Evolutionary conservation across 2,113 vertebrate genomes (phyloP).

Genomic region (Bambusicola thoracicus): DNA sequence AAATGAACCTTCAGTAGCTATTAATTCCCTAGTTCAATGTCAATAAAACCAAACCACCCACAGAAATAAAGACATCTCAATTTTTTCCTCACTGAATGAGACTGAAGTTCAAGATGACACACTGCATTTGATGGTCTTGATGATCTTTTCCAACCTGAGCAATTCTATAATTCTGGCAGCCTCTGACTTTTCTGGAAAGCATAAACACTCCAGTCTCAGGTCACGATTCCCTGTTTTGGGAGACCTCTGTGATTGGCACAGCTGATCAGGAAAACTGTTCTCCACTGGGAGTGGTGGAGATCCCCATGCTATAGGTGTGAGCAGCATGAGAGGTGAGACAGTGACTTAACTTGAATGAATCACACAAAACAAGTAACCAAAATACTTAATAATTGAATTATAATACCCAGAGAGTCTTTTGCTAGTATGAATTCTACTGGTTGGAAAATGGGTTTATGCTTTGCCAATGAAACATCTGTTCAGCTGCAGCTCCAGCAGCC

Average conservation of each 20-base stretch:
- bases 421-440: neutral
- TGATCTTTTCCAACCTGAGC: too few relatives aligned
- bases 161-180: neutral
- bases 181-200: neutral
- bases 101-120: too few relatives aligned
- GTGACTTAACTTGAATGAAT: neutral
- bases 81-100: neutral
- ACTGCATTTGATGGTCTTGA: too few relatives aligned
- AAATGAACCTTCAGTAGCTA: neutral
- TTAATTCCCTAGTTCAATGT: neutral
- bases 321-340: neutral
- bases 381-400: neutral
- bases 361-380: neutral
- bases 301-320: neutral
- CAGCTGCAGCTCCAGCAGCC: neutral
- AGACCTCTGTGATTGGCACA: neutral
- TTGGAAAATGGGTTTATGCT: neutral
- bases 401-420: neutral
- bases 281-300: neutral
- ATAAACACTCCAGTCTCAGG: neutral
- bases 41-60: neutral
- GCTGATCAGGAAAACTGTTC: neutral
- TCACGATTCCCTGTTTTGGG: accelerated
- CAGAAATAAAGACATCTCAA: neutral
- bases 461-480: neutral